Percentiles rank a stretch among this genome's conserved stretches.
These are phyloP conservation scores for Dilophus febrilis DNA, from an alignment of 2,888 invertebrate species.

Conservation along the genomic window DNA sequence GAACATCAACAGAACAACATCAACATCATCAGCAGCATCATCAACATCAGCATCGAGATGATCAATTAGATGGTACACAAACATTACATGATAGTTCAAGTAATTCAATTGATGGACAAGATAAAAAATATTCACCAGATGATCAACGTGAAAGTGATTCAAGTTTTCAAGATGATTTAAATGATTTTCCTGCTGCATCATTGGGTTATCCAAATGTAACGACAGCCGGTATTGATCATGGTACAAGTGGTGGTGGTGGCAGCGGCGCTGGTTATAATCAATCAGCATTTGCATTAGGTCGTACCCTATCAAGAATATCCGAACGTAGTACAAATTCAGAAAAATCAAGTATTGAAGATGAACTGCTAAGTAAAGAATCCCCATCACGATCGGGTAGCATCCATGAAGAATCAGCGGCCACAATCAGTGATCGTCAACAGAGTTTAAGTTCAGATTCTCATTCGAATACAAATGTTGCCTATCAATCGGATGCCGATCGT, in stretches of 20 bases:
- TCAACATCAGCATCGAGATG: constrained; percentile 48
- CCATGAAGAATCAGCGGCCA: constrained; percentile 58
- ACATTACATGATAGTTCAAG: not conserved
- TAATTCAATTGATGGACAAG: constrained; percentile 1
- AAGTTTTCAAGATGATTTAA: constrained; percentile 57
- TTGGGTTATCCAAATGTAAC: constrained; percentile 54
- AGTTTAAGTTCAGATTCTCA: constrained; percentile 74
- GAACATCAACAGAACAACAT: too few species aligned
- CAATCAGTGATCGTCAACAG: constrained; percentile 71
- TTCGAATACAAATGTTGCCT: constrained; percentile 52
- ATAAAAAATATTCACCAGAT: constrained; percentile 35
- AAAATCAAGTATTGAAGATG: constrained; percentile 68
- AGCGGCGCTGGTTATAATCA: constrained; percentile 54
- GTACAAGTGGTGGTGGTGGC: constrained; percentile 33
- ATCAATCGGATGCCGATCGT: constrained; percentile 62
- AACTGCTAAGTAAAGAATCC: constrained; percentile 63
- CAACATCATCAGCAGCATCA: too few species aligned
- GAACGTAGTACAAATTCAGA: constrained; percentile 79
- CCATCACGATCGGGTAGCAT: constrained; percentile 64
- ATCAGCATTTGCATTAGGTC: constrained; percentile 53
- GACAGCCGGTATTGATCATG: too few species aligned
- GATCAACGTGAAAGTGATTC: constrained; percentile 37
- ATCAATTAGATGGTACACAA: constrained; percentile 33
- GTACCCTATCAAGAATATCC: constrained; percentile 71
- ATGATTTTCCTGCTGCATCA: constrained; percentile 55